Conservation (phyloP, 2,113 vertebrate genomes). For the Porphyrio hochstetteri region DNA sequence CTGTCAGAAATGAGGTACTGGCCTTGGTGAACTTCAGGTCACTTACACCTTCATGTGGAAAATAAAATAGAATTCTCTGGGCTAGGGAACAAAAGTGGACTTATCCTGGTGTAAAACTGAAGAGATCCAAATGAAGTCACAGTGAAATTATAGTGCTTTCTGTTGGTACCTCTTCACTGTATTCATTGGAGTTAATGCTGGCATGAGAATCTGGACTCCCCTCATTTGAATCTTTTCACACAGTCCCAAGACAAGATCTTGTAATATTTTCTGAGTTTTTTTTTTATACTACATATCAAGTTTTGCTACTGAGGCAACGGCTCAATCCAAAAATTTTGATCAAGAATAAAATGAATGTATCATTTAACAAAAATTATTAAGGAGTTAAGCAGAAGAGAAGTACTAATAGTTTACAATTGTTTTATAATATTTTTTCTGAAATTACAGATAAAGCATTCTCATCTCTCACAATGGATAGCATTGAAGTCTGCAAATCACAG, state of each 20-base stretch:
- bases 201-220: not conserved
- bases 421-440: not conserved
- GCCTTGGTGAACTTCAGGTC: not conserved
- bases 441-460: not conserved
- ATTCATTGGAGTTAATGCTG: not conserved
- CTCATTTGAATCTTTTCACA: not conserved
- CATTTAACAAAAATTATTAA: not conserved
- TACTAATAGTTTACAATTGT: not conserved
- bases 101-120: not conserved
- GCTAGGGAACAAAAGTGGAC: not conserved
- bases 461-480: not conserved
- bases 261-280: not conserved
- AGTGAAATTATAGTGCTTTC: not conserved
- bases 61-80: not conserved
- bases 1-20: not conserved
- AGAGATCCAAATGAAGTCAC: not conserved
- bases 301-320: not conserved
- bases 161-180: not conserved
- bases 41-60: not conserved
- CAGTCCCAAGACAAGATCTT: not conserved
- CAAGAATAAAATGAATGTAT: not conserved
- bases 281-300: not conserved
- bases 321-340: not conserved
- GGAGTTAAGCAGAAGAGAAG: not conserved
- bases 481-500: not conserved